phyloP scores from a whole-genome alignment of 2,888 invertebrate species.

The Pegoplata infirma region DNA sequence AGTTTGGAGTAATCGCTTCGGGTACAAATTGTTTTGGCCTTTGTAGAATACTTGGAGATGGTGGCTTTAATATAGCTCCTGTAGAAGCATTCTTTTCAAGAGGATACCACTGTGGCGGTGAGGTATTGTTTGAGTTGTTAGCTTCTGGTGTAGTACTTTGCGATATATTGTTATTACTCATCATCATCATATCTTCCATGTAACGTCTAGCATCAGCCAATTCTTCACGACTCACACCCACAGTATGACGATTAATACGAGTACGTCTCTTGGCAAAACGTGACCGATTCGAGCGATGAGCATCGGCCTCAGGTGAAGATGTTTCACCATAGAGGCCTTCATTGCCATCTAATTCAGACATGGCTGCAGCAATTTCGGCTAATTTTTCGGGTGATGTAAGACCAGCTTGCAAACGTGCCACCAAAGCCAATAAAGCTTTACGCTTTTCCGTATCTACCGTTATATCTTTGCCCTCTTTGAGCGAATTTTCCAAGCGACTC shows the following conservation, averaged over 20 bases:
- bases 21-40: constrained; percentile 76
- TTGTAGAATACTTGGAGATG: constrained; percentile 67
- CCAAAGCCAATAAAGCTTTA: constrained; percentile 83
- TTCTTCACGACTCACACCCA: constrained; percentile 90
- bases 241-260: constrained; percentile 86
- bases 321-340: constrained; percentile 64
- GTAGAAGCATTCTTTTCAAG: constrained; percentile 79
- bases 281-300: constrained; percentile 75
- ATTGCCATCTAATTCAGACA: constrained; percentile 55
- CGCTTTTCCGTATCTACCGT: constrained; percentile 79
- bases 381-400: constrained; percentile 76
- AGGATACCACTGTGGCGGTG: constrained; percentile 70
- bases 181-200: constrained; percentile 82
- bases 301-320: constrained; percentile 71
- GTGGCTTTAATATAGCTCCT: constrained; percentile 72
- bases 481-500: constrained; percentile 85
- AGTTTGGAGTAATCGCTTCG: constrained; percentile 2
- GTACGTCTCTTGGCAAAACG: constrained; percentile 81
- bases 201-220: constrained; percentile 87
- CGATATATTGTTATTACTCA: constrained; percentile 73
- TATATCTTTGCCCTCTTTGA: constrained; percentile 81
- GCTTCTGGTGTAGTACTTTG: constrained; percentile 69
- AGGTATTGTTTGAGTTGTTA: constrained; percentile 63
- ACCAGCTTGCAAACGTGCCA: constrained; percentile 84
- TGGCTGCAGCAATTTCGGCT: constrained; percentile 65